phyloP scores from a whole-genome alignment of 2,888 invertebrate genomes.

The Ectemnius lituratus region DNA sequence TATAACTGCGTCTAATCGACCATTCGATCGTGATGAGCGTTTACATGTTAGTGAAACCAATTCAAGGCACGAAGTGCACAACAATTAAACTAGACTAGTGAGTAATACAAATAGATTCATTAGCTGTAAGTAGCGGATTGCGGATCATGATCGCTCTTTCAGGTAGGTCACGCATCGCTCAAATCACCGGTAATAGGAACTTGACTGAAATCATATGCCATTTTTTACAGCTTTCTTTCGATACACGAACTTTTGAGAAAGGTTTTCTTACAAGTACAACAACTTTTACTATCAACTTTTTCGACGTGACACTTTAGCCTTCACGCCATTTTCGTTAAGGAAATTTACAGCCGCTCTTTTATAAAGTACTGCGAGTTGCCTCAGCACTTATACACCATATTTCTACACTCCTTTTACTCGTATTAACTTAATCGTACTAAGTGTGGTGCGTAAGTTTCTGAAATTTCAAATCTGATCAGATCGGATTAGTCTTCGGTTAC shows the following conservation, averaged over 20 bases:
- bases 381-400: too few relatives aligned
- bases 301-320: slow-evolving; percentile 15
- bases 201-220: not conserved
- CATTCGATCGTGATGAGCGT: slow-evolving; percentile 24
- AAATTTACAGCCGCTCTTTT: not conserved
- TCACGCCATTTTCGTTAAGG: slow-evolving; percentile 9
- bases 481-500: too few relatives aligned
- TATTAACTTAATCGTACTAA: too few relatives aligned
- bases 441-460: too few relatives aligned
- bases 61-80: slow-evolving; percentile 35
- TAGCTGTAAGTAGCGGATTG: slow-evolving; percentile 27
- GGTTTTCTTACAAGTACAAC: slow-evolving; percentile 22
- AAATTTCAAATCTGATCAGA: too few relatives aligned
- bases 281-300: slow-evolving; percentile 20
- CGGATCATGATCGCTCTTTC: slow-evolving; percentile 23
- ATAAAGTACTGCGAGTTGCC: too few relatives aligned
- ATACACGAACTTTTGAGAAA: slow-evolving; percentile 7
- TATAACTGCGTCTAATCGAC: slow-evolving; percentile 17
- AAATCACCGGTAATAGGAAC: slow-evolving; percentile 13
- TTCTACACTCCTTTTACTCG: too few relatives aligned
- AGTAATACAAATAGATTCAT: slow-evolving; percentile 17
- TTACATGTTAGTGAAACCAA: slow-evolving; percentile 21
- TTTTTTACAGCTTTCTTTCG: slow-evolving; percentile 18
- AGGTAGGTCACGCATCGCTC: slow-evolving; percentile 30
- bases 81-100: slow-evolving; percentile 19